Percentiles rank a stretch among this genome's conserved stretches.
Evolutionary conservation across 2,888 invertebrate species (phyloP).

Genomic region (Beris chalybata): DNA sequence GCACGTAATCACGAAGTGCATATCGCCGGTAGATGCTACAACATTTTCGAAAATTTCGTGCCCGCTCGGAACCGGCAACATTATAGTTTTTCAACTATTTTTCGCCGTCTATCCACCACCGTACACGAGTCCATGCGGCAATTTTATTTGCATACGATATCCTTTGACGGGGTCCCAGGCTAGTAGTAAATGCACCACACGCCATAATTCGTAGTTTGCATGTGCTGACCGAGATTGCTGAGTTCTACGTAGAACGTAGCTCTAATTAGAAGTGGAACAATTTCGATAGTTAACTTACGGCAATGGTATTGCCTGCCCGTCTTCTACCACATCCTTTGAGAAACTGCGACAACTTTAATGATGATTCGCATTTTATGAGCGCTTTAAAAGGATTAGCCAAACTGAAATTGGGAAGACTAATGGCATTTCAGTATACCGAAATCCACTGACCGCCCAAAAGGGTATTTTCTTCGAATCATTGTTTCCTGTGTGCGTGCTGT

Average conservation of each 20-base stretch:
- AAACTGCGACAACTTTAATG: constrained; percentile 26
- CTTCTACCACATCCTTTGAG: no score
- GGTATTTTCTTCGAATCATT: constrained; percentile 25
- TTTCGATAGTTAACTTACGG: no score
- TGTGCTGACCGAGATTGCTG: constrained; percentile 38
- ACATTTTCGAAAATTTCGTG: not conserved
- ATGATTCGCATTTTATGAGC: constrained; percentile 26
- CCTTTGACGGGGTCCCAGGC: constrained; percentile 9
- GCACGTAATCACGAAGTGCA: constrained; percentile 6
- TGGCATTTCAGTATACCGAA: not conserved
- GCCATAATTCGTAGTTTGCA: constrained; percentile 37
- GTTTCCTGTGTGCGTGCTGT: constrained; percentile 24
- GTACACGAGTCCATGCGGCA: not conserved
- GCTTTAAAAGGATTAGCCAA: constrained; percentile 28
- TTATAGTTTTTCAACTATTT: not conserved
- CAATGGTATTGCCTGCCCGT: no score
- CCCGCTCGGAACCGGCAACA: constrained; percentile 3
- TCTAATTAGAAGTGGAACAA: constrained; percentile 33
- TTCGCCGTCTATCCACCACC: not conserved
- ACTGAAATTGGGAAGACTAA: constrained; percentile 6
- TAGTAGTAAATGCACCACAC: constrained; percentile 26
- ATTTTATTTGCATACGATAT: constrained; percentile 25
- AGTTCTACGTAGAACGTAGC: constrained; percentile 30
- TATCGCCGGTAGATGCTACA: constrained; percentile 10
- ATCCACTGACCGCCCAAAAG: not conserved